Base-by-base conservation (phyloP, 1,140 invertebrate genomes). In the Drosophila hydei region DNA sequence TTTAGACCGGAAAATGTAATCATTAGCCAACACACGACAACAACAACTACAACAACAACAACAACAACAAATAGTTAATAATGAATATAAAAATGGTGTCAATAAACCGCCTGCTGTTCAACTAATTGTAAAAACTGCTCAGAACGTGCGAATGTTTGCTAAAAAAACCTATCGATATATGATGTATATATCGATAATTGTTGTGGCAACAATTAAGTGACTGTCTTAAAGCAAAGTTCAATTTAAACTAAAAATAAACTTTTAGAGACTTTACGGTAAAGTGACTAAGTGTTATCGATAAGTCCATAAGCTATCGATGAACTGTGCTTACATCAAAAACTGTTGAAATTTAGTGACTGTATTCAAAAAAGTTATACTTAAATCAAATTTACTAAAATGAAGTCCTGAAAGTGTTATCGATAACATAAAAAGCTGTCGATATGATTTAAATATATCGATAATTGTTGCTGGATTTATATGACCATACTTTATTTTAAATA, bases 1-100 rank as follows among this genome's bases (percentile, higher is more conserved):
- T 59, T 38, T 56, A 67, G 64, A 77, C 71, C 74, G 74, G 73
- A 75, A 75, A 75, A 70, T 72, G 56, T 52, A 87, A 85, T 77
- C 77, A 77, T 74, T 85, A 84, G 64, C 60, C 43, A 38, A 42
- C 38, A 58, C 55, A 51, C 19, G 36, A 52, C 47, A 56, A 36
- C 30, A 67, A 75, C 55, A 21, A 38, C 21, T n/a, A 48, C n/a
- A 11, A 27, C 16, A 60, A 43, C 55, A 43, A 42, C 16, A 19
- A 51, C n/a, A 40, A 40, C 9, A 40, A 50, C 11, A 30, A 42
- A 25, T 27, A 50, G 25, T 27, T 27, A 50, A 30, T 30, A 50
- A 42, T 16, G 38, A 42, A 42, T 16, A 42, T 42, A 2, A 30
- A 56, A 56, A 56, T 56, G 54, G 54, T 56, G 54, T 43, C 54